Conservation (phyloP, 2,113 vertebrate species). For the Vulpes ferrilata region DNA sequence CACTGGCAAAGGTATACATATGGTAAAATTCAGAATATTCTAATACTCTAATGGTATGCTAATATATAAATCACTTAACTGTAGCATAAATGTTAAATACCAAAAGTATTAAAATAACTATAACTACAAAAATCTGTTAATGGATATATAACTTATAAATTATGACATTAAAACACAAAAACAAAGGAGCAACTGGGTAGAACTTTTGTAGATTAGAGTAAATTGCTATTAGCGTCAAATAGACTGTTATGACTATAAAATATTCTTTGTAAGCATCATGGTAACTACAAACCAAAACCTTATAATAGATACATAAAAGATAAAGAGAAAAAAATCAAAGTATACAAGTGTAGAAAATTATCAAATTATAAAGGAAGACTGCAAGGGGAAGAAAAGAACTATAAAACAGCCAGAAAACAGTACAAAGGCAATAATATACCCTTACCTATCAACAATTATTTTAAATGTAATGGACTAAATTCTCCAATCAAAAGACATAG, state of each 20-base stretch:
- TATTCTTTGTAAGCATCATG: background rate
- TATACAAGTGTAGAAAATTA: background rate
- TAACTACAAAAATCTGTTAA: background rate
- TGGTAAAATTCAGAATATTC: background rate
- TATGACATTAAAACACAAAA: background rate
- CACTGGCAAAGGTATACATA: too few species aligned
- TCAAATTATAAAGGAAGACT: background rate
- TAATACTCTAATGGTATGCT: background rate
- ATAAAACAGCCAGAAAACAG: background rate
- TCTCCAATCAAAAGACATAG: background rate
- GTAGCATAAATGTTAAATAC: background rate
- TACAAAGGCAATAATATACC: background rate
- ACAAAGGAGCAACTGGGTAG: background rate
- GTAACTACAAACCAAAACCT: background rate
- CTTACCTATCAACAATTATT: background rate
- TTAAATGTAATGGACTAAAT: background rate
- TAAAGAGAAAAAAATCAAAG: background rate
- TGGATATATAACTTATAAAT: background rate
- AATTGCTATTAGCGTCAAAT: background rate
- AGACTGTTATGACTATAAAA: background rate
- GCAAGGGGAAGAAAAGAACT: background rate
- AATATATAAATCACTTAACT: background rate
- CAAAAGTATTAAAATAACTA: background rate
- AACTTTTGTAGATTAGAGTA: background rate
- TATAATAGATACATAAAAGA: background rate